Conservation (phyloP, 2,888 invertebrate genomes). For the Monochamus alternatus region DNA sequence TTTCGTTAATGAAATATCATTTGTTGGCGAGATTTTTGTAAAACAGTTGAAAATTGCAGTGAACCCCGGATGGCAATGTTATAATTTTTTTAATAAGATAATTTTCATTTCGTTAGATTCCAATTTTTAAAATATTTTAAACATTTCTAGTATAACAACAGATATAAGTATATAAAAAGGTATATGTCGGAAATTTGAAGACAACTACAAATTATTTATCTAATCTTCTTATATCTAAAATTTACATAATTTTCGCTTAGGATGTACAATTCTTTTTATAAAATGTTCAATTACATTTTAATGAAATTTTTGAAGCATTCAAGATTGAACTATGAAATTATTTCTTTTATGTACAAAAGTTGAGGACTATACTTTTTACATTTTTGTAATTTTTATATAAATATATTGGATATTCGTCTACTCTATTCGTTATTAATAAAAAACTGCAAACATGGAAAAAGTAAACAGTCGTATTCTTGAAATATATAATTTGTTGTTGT, state of each 20-base stretch:
- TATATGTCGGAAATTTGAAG: slow-evolving; percentile 53
- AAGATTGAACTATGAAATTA: slow-evolving; percentile 47
- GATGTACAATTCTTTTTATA: slow-evolving; percentile 40
- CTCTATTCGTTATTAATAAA: slow-evolving; percentile 17
- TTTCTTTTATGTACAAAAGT: slow-evolving; percentile 48
- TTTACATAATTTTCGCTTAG: slow-evolving; percentile 41
- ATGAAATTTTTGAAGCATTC: slow-evolving; percentile 37
- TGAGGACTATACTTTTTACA: slow-evolving; percentile 34
- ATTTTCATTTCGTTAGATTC: slow-evolving; percentile 12
- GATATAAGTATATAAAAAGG: slow-evolving; percentile 56
- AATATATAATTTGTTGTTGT: slow-evolving; percentile 47
- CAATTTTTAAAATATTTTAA: slow-evolving; percentile 46
- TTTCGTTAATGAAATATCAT: no score
- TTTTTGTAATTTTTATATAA: slow-evolving; percentile 33
- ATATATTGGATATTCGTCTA: slow-evolving; percentile 34
- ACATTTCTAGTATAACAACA: slow-evolving; percentile 51
- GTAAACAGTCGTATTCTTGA: slow-evolving; percentile 20
- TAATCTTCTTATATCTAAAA: slow-evolving; percentile 49
- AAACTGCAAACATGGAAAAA: slow-evolving; percentile 22
- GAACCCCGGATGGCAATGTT: slow-evolving; percentile 21
- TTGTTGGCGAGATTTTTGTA: no score
- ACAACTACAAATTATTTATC: slow-evolving; percentile 54
- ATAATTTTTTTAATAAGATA: slow-evolving; percentile 14
- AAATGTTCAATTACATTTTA: slow-evolving; percentile 39
- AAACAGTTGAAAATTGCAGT: not conserved